Conservation (phyloP, 2,797 vertebrate species). For the Erithacus rubecula region DNA sequence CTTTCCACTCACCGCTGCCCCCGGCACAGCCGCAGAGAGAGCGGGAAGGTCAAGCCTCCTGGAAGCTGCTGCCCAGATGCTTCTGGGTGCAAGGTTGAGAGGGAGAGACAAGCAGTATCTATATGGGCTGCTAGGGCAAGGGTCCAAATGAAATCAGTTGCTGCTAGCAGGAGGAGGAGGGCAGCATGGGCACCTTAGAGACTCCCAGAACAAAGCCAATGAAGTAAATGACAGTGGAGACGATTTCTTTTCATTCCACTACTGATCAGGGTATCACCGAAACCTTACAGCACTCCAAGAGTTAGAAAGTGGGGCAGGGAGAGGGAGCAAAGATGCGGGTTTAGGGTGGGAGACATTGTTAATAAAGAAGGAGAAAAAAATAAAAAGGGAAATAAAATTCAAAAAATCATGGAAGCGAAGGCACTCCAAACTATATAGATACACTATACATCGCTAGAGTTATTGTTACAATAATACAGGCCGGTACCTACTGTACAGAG, state of each 20-base stretch:
- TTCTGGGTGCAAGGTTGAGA: not conserved
- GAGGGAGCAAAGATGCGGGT: slow-evolving; percentile 36
- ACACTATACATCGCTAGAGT: slow-evolving; percentile 99
- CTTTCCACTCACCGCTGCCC: not conserved
- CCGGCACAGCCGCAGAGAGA: not conserved
- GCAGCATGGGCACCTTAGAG: slow-evolving; percentile 6
- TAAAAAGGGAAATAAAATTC: slow-evolving; percentile 73
- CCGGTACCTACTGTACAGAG: slow-evolving; percentile 97
- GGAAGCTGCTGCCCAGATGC: not conserved
- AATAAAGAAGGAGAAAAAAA: slow-evolving; percentile 38
- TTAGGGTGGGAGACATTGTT: slow-evolving; percentile 34
- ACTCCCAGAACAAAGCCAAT: slow-evolving; percentile 52
- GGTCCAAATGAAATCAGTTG: not conserved
- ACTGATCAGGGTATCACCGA: slow-evolving; percentile 57
- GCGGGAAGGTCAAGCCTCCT: not conserved
- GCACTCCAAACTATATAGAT: slow-evolving; percentile 99
- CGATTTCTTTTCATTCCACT: slow-evolving; percentile 49
- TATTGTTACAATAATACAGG: slow-evolving; percentile 98
- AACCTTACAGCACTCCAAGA: slow-evolving; percentile 81
- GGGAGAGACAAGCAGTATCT: slow-evolving; percentile 40
- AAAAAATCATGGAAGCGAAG: slow-evolving; percentile 95
- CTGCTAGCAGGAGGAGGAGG: slow-evolving; percentile 14
- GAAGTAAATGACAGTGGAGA: not conserved
- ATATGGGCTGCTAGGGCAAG: not conserved
- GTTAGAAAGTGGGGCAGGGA: slow-evolving; percentile 40